Evolutionary conservation across 2,113 vertebrate genomes (phyloP), one percentile per base, ranked within the genome.

Genomic region (Ascaphus truei): DNA sequence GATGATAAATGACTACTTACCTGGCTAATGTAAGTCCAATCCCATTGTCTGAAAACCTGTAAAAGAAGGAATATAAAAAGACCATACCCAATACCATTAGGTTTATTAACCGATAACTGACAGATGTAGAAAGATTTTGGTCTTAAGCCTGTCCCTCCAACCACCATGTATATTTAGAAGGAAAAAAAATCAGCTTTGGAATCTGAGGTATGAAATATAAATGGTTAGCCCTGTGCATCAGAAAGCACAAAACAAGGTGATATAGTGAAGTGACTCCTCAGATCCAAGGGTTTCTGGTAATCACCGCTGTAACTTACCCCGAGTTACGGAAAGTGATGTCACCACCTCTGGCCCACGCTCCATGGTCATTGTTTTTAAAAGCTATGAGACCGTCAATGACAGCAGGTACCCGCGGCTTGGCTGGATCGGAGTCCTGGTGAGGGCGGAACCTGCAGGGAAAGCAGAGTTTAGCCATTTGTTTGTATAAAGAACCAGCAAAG

Each of bases 321-420:
- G 77, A 84, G 68, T 34, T 77, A n/a, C 31, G 50, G 76, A 85
- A 83, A 75, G 82, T 65, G 73, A 81, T 72, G 52, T 84, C 79
- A 0, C 74, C 75, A 0, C 73, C 74, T 27, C 79, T 63, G 12
- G 76, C 81, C 80, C 80, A 88, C 68, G 59, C 77, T 45, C 77
- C 69, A 0, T 55, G 50, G 75, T 80, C 80, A 59, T 87, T 85
- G 74, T 79, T 88, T 78, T 85, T 81, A 53, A 82, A 81, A 75
- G 78, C 71, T 53, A 74, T 69, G 27, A 86, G 80, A 30, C 82
- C 75, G 76, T 80, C 78, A 72, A 68, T 81, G 41, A 82, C 1
- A 0, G 81, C 78, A 36, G 84, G 79, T 11, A 68, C 79, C 79
- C 51, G 8, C 0, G 80, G 75, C 61, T 62, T 80, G 68, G 79